Evolutionary conservation across 2,113 vertebrate genomes (phyloP).

Genomic region (Stegostoma tigrinum): DNA sequence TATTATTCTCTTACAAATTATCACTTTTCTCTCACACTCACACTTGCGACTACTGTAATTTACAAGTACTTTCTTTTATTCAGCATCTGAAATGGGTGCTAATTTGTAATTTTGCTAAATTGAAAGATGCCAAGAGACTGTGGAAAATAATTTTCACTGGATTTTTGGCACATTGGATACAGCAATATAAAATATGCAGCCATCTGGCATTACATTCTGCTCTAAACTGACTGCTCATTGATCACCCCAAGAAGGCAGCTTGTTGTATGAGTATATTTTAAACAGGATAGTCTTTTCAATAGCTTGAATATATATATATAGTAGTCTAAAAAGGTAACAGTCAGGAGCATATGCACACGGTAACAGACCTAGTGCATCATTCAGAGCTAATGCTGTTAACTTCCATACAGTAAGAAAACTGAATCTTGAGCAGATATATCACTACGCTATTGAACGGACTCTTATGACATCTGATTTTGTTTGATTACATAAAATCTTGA

Average conservation of each 20-base stretch:
- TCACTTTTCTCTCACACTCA: not conserved
- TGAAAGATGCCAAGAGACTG: constrained; percentile 34
- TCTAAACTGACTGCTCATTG: not conserved
- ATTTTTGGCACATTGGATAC: not conserved
- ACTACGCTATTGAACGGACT: not conserved
- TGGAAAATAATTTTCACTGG: constrained; percentile 27
- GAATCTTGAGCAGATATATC: not conserved
- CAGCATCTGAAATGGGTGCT: constrained; percentile 36
- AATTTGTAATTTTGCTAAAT: constrained; percentile 36
- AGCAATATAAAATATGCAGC: constrained; percentile 31
- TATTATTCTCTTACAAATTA: constrained; percentile 30
- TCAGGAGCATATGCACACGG: not conserved
- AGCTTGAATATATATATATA: not conserved
- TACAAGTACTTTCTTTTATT: constrained; percentile 27
- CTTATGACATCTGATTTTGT: not conserved
- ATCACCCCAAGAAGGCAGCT: not conserved
- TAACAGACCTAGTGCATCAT: not conserved
- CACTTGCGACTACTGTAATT: constrained; percentile 29
- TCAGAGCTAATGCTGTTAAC: not conserved
- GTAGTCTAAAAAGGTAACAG: not conserved
- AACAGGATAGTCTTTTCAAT: not conserved
- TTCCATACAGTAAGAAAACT: not conserved
- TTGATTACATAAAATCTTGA: not conserved
- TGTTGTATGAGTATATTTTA: not conserved
- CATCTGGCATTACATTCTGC: constrained; percentile 20